Evolutionary conservation across 2,888 invertebrate species (phyloP).

Genomic region (Drosophila ochracea): DNA sequence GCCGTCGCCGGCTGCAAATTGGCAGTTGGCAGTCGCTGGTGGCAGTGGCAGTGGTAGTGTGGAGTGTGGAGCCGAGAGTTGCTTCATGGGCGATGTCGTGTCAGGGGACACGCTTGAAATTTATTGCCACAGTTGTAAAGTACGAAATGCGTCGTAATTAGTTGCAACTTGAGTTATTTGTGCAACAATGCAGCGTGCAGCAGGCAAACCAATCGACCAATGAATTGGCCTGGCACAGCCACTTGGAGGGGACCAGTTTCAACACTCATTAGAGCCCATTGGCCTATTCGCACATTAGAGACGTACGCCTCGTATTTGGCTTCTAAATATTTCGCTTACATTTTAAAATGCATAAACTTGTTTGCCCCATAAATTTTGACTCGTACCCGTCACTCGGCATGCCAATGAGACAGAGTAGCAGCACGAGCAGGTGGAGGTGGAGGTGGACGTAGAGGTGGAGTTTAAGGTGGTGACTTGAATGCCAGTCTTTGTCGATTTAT

Average conservation of each 20-base stretch:
- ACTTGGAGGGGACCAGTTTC: not conserved
- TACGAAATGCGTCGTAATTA: slow-evolving; percentile 80
- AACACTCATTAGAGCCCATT: slow-evolving; percentile 56
- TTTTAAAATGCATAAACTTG: slow-evolving; percentile 77
- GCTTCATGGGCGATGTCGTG: slow-evolving; percentile 65
- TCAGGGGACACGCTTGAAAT: slow-evolving; percentile 76
- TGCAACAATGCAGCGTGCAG: slow-evolving; percentile 70
- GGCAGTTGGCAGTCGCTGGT: slow-evolving; percentile 5
- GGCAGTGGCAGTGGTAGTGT: slow-evolving; percentile 15
- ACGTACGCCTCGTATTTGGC: slow-evolving; percentile 65
- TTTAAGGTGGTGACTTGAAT: not conserved
- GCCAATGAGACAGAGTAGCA: slow-evolving; percentile 61
- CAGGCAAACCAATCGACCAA: slow-evolving; percentile 44
- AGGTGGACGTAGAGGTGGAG: not conserved
- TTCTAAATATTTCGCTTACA: slow-evolving; percentile 65
- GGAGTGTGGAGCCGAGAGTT: slow-evolving; percentile 18
- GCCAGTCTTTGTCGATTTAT: slow-evolving; percentile 63
- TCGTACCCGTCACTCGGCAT: slow-evolving; percentile 59
- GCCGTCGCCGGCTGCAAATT: not conserved
- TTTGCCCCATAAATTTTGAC: slow-evolving; percentile 63
- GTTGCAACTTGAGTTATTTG: slow-evolving; percentile 81
- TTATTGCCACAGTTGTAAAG: slow-evolving; percentile 78
- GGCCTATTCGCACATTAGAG: slow-evolving; percentile 76
- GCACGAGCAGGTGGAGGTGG: too few relatives aligned
- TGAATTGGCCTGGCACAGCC: slow-evolving; percentile 22